Percentiles rank a stretch among this genome's conserved stretches.
Conservation (phyloP, 2,888 invertebrate genomes). For the Pasiphila rectangulata region DNA sequence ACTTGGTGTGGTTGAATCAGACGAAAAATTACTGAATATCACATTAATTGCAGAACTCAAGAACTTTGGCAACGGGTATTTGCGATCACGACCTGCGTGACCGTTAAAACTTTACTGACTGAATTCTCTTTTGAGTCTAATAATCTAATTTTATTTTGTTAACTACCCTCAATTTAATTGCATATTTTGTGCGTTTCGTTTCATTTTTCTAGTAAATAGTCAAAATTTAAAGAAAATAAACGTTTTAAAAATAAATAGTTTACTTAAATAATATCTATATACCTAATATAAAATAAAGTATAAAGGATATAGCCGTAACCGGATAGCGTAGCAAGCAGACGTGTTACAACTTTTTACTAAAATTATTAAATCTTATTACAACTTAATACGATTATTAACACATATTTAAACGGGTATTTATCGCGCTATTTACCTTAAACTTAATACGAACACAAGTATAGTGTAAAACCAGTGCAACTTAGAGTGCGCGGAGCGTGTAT, state of each 20-base stretch:
- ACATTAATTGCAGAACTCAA: background rate
- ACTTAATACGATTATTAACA: too few relatives aligned
- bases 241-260: slow-evolving; percentile 57
- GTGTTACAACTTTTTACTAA: too few relatives aligned
- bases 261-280: slow-evolving; percentile 61
- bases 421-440: too few relatives aligned
- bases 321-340: too few relatives aligned
- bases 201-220: background rate
- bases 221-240: slow-evolving; percentile 20
- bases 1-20: background rate
- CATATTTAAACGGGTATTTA: too few relatives aligned
- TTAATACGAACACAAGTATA: too few relatives aligned
- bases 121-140: background rate
- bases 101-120: slow-evolving; percentile 33
- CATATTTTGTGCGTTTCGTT: slow-evolving; percentile 2
- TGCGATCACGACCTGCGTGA: slow-evolving; percentile 56
- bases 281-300: too few relatives aligned
- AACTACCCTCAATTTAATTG: slow-evolving; percentile 35
- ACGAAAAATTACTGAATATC: background rate
- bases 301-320: too few relatives aligned
- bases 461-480: too few relatives aligned
- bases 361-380: too few relatives aligned
- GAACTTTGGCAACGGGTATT: slow-evolving; percentile 11
- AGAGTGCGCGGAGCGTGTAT: too few relatives aligned
- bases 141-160: background rate